Conservation (phyloP, 2,113 vertebrate genomes). For the Forbesichthys papilliferus region DNA sequence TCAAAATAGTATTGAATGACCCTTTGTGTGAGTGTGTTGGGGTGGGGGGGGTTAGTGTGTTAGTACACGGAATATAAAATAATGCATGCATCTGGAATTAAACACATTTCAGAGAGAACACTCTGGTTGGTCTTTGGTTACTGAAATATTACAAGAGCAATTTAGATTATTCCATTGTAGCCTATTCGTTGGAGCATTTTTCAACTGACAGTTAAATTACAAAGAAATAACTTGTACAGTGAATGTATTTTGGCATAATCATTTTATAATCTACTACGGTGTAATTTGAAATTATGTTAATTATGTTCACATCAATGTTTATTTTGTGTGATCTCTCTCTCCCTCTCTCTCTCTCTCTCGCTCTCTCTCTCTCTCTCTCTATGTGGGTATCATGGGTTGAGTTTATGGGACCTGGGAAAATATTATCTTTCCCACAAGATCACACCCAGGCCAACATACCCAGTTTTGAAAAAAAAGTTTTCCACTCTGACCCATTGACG, state of each 20-base stretch:
- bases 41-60: no score
- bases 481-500: conserved; percentile 9
- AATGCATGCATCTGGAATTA: no score
- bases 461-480: conserved; percentile 1
- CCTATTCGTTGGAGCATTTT: no score
- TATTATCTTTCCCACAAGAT: conserved; percentile 50
- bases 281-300: no score
- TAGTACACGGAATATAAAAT: no score
- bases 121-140: no score
- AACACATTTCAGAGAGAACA: no score
- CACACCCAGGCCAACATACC: conserved; percentile 6
- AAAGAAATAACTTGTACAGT: not conserved
- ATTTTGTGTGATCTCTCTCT: not conserved
- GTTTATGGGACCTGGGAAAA: conserved; percentile 39
- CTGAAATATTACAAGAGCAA: not conserved
- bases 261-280: no score
- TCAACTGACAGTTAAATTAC: not conserved
- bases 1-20: no score
- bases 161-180: no score
- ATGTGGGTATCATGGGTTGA: conserved; percentile 11
- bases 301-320: no score
- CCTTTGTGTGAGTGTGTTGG: no score
- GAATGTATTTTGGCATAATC: not conserved
- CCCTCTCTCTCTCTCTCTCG: not conserved
- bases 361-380: not conserved